Conservation (phyloP, 1,140 invertebrate genomes). For the Meloidogyne floridensis region DNA sequence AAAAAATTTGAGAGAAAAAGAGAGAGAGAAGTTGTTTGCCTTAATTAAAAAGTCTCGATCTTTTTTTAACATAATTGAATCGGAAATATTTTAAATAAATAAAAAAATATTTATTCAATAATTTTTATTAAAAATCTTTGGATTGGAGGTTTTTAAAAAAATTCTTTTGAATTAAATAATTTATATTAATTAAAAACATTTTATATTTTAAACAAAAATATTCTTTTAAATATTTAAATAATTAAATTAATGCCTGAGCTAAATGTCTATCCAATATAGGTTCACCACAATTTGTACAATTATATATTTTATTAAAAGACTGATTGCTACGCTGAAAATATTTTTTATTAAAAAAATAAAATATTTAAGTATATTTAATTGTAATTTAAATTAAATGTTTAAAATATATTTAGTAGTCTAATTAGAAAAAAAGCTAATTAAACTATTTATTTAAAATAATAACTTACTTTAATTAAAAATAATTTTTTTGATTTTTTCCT, state of each 20-base stretch:
- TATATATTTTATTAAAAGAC: neutral
- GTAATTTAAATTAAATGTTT: neutral
- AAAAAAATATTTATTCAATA: no score
- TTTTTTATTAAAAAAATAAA: neutral
- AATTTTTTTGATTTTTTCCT: neutral
- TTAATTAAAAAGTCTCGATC: no score
- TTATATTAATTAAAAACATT: no score
- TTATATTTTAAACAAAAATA: no score
- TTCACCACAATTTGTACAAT: neutral
- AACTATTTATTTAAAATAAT: neutral
- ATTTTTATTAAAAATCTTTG: no score
- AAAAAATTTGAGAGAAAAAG: no score
- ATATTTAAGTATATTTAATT: neutral
- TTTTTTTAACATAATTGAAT: no score
- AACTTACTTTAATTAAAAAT: neutral
- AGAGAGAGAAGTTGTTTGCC: no score
- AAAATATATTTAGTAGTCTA: neutral
- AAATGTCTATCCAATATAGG: neutral
- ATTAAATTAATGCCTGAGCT: neutral
- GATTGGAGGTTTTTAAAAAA: no score
- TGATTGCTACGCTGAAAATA: neutral
- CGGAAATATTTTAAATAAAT: no score
- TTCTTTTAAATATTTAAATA: no score
- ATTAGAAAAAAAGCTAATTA: neutral
- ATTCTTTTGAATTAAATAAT: no score